Conservation (phyloP, 1,140 invertebrate species). For the Penaeus indicus region DNA sequence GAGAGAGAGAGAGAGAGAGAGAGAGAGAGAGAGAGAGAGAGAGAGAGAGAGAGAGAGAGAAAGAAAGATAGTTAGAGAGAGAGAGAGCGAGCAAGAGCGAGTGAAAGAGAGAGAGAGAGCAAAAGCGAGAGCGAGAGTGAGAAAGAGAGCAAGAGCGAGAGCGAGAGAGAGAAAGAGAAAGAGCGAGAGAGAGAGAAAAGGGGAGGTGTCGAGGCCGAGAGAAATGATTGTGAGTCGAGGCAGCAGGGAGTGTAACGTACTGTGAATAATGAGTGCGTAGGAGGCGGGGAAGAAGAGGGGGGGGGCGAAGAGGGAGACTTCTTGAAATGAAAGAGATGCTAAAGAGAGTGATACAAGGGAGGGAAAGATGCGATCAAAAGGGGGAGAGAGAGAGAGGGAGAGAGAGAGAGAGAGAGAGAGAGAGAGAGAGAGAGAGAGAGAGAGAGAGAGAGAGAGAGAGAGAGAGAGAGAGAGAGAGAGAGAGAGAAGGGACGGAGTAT, state of each 20-base stretch:
- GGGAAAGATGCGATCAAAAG: neutral
- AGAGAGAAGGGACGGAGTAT: neutral
- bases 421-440: neutral
- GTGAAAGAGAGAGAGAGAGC: neutral
- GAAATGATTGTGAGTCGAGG: neutral
- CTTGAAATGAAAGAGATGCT: neutral
- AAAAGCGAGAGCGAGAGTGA: neutral
- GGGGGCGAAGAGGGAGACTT: neutral
- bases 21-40: neutral
- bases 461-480: neutral
- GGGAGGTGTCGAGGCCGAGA: neutral
- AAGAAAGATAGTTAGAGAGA: conserved; percentile 33
- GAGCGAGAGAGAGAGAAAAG: neutral
- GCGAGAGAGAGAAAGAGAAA: neutral
- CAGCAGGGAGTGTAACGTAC: neutral
- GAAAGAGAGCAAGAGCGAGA: neutral
- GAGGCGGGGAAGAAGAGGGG: neutral
- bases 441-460: conserved; percentile 23
- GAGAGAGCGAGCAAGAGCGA: conserved; percentile 6
- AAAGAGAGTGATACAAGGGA: neutral
- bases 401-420: neutral
- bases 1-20: neutral
- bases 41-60: neutral
- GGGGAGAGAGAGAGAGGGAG: neutral
- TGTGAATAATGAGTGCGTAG: neutral